These are phyloP conservation scores for Saimiri boliviensis DNA, from an alignment of 2,113 vertebrate species.

Conservation along the genomic window DNA sequence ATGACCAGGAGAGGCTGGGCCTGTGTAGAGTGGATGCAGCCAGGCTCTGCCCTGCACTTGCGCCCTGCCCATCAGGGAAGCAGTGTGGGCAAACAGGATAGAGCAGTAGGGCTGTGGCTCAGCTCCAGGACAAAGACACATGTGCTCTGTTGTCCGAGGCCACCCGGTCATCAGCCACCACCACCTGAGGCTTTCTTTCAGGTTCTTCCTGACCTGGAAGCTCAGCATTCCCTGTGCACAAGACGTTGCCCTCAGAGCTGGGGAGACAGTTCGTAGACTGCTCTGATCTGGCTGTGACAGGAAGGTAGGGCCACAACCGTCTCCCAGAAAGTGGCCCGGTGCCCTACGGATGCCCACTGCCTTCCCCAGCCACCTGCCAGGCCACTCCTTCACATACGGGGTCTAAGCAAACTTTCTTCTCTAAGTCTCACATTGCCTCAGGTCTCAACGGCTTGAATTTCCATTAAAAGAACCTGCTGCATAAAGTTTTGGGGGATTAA, in stretches of 20 bases:
- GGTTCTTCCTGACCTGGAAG: not conserved
- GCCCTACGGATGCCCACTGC: not conserved
- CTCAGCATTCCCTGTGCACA: fast-evolving
- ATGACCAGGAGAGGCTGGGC: not conserved
- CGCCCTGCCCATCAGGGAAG: not conserved
- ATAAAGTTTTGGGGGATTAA: not conserved
- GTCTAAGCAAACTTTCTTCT: not conserved
- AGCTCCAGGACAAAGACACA: not conserved
- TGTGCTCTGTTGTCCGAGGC: fast-evolving
- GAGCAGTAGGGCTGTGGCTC: fast-evolving
- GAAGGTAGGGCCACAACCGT: not conserved
- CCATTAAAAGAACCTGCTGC: not conserved
- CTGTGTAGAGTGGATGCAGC: fast-evolving
- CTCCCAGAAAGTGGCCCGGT: not conserved
- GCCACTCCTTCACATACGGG: not conserved
- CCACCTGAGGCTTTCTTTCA: not conserved
- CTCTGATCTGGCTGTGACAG: not conserved
- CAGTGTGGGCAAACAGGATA: not conserved
- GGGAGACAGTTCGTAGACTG: not conserved
- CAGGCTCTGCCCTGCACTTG: not conserved
- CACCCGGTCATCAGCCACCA: not conserved
- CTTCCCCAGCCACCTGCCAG: not conserved
- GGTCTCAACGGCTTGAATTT: no score
- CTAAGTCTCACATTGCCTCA: no score
- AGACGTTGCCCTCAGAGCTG: not conserved